Base-by-base conservation (phyloP, 2,113 vertebrate species). In the Paracyprichromis sp. region DNA sequence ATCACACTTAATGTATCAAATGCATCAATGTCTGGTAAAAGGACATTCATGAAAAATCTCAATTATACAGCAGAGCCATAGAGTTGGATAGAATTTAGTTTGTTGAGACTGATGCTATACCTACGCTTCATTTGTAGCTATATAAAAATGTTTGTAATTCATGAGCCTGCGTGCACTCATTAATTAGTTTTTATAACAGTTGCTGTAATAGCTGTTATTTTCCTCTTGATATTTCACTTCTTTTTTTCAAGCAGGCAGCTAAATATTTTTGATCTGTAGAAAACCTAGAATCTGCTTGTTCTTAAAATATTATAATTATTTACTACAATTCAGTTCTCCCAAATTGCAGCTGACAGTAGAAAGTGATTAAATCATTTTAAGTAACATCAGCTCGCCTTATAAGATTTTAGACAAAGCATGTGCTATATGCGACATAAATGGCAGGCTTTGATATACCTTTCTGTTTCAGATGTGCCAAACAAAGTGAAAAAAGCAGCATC, bases 1-100 rank as follows among this genome's bases (percentile, higher is more conserved):
- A 88, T 94, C 88, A 92, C 84, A 86, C 78, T 83, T 86, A 91
- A 89, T 93, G 88, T 85, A 85, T 89, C 78, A 52, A 84, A 87
- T 91, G 89, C 47, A 6, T 93, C 85, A 89, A 29, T 11, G 31
- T 84, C 78, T 89, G 61, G 86, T 86, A 80, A 87, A 87, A 86
- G 82, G 83, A 24, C 53, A 52, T 82, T 92, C 8, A 86, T 87
- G 80, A 76, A 47, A 90, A 89, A 83, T 80, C 21, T 12, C 45
- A 38, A 43, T 86, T 78, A 84, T 16, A 31, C 53, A 69, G 71
- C 53, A 81, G 8, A 89, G 16, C 24, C 53, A 86, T 73, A 56
- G 3, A 84, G 34, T 7, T 61, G n/a, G 45, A 3, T 56, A 21
- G 9, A 81, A 2, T 83, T 78, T 45, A 66, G 17, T 80, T 88